These are phyloP conservation scores for Pempheris klunzingeri DNA, from an alignment of 2,797 vertebrate genomes.

Conservation along the genomic window DNA sequence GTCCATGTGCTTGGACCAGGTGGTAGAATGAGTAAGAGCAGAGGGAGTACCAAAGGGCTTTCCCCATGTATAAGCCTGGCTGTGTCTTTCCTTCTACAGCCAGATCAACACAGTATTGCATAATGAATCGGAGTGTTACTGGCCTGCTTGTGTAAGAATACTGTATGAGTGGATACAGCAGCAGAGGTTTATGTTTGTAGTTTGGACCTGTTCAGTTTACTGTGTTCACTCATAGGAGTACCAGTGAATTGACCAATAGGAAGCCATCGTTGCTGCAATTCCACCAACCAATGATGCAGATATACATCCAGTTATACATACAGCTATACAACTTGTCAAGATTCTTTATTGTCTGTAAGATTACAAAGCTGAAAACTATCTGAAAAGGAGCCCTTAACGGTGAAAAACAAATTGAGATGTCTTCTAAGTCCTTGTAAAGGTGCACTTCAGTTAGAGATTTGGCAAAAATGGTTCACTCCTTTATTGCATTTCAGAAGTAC, in stretches of 20 bases:
- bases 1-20: conserved; percentile 64
- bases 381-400: background rate
- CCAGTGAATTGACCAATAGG: conserved; percentile 45
- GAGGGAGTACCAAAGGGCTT: background rate
- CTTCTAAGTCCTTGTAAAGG: background rate
- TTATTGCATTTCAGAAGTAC: background rate
- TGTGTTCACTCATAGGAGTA: background rate
- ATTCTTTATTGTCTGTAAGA: conserved; percentile 25
- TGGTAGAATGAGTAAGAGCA: background rate
- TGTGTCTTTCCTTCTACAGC: conserved; percentile 6
- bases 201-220: conserved; percentile 51
- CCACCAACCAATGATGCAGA: conserved; percentile 42
- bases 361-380: background rate
- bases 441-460: background rate
- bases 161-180: conserved; percentile 13
- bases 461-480: background rate
- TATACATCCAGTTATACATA: too few relatives aligned
- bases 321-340: conserved; percentile 73
- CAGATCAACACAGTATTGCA: conserved; percentile 15
- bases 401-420: background rate
- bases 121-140: conserved; percentile 31
- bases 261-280: conserved; percentile 42
- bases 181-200: conserved; percentile 27
- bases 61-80: background rate
- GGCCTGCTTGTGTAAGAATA: background rate